phyloP scores from a whole-genome alignment of 1,140 invertebrate species.

The Cheumatopsyche charites region DNA sequence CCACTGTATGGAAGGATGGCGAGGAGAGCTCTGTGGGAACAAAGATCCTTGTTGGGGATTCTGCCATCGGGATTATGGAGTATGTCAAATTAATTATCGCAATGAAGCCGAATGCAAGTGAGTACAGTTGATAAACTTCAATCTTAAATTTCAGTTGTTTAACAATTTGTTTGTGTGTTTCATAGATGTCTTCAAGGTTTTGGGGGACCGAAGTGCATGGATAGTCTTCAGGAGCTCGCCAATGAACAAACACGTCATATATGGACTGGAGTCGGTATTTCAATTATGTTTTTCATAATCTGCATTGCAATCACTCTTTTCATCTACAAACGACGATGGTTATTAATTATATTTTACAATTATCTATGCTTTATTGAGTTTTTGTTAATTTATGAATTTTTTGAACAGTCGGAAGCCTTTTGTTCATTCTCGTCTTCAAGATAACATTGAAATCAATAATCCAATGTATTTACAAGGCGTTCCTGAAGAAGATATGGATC shows the following conservation, averaged over 20 bases:
- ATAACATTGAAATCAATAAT: slow-evolving; percentile 83
- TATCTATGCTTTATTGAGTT: too few species aligned
- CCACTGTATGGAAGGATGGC: slow-evolving; percentile 66
- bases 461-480: slow-evolving; percentile 80
- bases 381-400: too few species aligned
- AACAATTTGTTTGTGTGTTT: slow-evolving; percentile 1
- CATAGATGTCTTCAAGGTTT: slow-evolving; percentile 40
- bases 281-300: slow-evolving; percentile 43
- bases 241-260: slow-evolving; percentile 27
- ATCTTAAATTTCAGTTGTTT: not conserved
- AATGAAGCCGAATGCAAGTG: slow-evolving; percentile 39
- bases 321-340: slow-evolving; percentile 52
- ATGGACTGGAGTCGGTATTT: slow-evolving; percentile 49
- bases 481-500: slow-evolving; percentile 67
- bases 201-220: slow-evolving; percentile 29
- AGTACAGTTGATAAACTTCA: slow-evolving; percentile 20
- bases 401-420: slow-evolving; percentile 65
- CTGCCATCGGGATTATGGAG: slow-evolving; percentile 56
- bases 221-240: slow-evolving; percentile 33
- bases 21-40: slow-evolving; percentile 62
- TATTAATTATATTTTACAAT: slow-evolving; percentile 35
- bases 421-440: slow-evolving; percentile 77
- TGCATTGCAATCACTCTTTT: slow-evolving; percentile 47
- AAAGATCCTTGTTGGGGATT: slow-evolving; percentile 61
- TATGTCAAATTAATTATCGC: slow-evolving; percentile 26